These are phyloP conservation scores for Drosophila punjabiensis DNA, from an alignment of 1,140 invertebrate species.

Conservation along the genomic window DNA sequence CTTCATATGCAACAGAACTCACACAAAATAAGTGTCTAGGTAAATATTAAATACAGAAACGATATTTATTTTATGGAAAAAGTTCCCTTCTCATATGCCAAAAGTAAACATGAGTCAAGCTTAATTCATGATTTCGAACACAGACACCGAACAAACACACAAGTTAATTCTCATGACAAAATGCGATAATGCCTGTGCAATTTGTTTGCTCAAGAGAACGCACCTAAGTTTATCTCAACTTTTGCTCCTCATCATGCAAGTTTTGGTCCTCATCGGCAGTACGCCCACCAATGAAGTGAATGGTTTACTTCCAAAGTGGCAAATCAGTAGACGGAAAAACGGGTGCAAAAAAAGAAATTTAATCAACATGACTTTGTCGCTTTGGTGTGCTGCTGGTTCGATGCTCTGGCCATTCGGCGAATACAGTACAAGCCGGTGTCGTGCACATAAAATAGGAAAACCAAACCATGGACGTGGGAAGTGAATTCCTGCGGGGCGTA, in stretches of 20 bases:
- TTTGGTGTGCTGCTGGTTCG: neutral
- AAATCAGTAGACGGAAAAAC: constrained; percentile 17
- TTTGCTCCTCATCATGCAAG: constrained; percentile 44
- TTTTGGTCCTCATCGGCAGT: constrained; percentile 1
- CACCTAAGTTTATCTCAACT: constrained; percentile 55
- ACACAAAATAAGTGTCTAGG: neutral
- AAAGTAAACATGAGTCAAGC: neutral
- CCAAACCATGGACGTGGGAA: constrained; percentile 20
- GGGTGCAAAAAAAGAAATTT: constrained; percentile 42
- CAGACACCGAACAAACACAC: constrained; percentile 19
- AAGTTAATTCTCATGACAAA: constrained; percentile 53
- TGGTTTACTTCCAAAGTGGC: constrained; percentile 34
- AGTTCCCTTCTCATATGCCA: neutral
- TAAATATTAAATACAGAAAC: neutral
- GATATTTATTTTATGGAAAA: neutral
- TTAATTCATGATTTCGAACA: constrained; percentile 17
- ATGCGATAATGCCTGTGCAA: constrained; percentile 57
- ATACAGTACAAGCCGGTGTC: neutral
- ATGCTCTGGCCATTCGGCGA: constrained; percentile 1
- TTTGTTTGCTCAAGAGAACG: constrained; percentile 45
- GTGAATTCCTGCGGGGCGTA: neutral
- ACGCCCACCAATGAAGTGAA: neutral
- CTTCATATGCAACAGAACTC: neutral
- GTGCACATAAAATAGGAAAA: constrained; percentile 8
- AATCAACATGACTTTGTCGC: constrained; percentile 62